Evolutionary conservation across 2,113 vertebrate species (phyloP).

Genomic region (Osmerus eperlanus): DNA sequence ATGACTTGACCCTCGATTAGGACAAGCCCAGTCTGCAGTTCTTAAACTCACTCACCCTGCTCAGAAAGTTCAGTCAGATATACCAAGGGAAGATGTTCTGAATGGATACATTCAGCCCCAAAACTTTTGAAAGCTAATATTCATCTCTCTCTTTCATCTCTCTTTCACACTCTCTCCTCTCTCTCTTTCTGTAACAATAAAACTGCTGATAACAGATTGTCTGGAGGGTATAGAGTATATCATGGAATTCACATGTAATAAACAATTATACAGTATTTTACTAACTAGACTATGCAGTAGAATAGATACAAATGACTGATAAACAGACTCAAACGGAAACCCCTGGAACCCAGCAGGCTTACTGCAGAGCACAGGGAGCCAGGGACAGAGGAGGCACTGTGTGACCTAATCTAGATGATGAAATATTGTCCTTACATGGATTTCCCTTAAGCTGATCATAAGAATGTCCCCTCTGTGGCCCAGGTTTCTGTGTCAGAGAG

Average conservation of each 20-base stretch:
- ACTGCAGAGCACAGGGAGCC: neutral
- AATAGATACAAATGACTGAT: too few relatives aligned
- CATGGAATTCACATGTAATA: too few relatives aligned
- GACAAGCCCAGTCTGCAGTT: neutral
- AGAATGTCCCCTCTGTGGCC: conserved; percentile 34
- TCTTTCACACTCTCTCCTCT: neutral
- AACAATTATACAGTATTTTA: too few relatives aligned
- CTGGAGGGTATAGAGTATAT: too few relatives aligned
- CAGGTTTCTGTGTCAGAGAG: conserved; percentile 32
- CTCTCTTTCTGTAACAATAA: neutral
- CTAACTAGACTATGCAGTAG: too few relatives aligned
- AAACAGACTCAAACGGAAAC: too few relatives aligned
- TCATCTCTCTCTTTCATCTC: neutral
- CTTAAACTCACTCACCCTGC: too few relatives aligned
- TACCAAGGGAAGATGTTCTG: too few relatives aligned
- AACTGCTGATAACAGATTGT: neutral
- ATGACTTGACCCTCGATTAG: neutral
- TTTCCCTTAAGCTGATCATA: conserved; percentile 61
- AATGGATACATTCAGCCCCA: too few relatives aligned
- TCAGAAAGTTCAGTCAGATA: too few relatives aligned
- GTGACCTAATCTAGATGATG: conserved; percentile 61
- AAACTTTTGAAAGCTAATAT: too few relatives aligned
- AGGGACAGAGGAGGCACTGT: neutral
- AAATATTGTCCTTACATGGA: conserved; percentile 53
- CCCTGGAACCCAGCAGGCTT: neutral